Conservation (phyloP, 2,888 invertebrate genomes). For the Trichacis sp. region DNA sequence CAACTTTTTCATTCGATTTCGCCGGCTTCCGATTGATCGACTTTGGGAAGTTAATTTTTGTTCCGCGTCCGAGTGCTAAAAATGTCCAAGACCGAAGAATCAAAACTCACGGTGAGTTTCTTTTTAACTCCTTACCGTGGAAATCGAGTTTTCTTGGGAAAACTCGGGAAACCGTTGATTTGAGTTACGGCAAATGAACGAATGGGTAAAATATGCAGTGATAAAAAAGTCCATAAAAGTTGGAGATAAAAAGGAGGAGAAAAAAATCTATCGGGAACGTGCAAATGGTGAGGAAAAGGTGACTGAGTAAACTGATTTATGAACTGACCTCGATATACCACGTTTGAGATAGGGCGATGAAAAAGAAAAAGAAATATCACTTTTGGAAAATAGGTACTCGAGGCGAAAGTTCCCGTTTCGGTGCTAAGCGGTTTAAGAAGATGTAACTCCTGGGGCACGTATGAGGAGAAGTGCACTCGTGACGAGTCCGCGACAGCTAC, state of each 20-base stretch:
- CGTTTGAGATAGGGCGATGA: conserved; percentile 26
- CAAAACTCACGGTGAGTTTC: too few relatives aligned
- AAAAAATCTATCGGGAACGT: conserved; percentile 26
- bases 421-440: conserved; percentile 16
- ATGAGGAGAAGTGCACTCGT: conserved; percentile 4
- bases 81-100: too few relatives aligned
- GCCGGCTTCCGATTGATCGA: background rate
- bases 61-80: background rate
- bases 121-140: too few relatives aligned
- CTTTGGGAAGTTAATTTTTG: background rate
- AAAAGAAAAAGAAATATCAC: conserved; percentile 7
- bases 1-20: background rate
- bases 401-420: background rate
- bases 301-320: conserved; percentile 35
- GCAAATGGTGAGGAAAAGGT: conserved; percentile 23
- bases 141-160: too few relatives aligned
- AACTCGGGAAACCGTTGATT: too few relatives aligned
- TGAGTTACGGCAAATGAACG: background rate
- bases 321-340: conserved; percentile 32
- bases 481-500: conserved; percentile 15
- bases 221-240: conserved; percentile 21
- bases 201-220: conserved; percentile 18
- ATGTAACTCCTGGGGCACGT: conserved; percentile 5
- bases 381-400: conserved; percentile 19
- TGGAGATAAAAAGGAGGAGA: conserved; percentile 25